Evolutionary conservation across 1,140 invertebrate genomes (phyloP), one percentile per base, ranked within the genome.

Genomic region (Medauroidea extradentata): DNA sequence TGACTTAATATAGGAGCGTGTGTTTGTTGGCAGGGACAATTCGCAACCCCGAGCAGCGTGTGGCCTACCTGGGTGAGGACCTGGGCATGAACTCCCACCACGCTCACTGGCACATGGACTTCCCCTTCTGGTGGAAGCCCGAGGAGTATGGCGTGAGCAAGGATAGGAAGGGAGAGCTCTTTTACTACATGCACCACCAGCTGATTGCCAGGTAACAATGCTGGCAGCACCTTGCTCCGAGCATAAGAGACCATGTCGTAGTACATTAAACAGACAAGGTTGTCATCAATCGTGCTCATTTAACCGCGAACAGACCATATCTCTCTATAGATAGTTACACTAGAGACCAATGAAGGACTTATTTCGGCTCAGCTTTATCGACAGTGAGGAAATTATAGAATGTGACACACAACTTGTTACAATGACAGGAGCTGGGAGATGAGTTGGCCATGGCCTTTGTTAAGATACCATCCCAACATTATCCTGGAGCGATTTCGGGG

Each of bases 41-140:
- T 34, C 61, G 59, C 52, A 71, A 65, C 52, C 62, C 62, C n/a
- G 67, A 72, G 54, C 65, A 69, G 51, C 57, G 63, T 23, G 62
- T 72, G n/a, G 65, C 66, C 9, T 72, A 70, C 44, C 66, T 71
- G 56, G 63, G 67, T 18, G 71, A 72, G 61, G 71, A 72, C 46
- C 65, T 72, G 50, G 72, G 71, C 13, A 67, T 74, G 63, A 73
- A 73, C 57, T 57, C 65, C 53, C 71, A 74, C 52, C 71, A 73
- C 57, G 67, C 64, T 65, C 70, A 73, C 53, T 66, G 68, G 57
- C 65, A 71, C 56, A 53, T 71, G 43, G 65, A 69, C 41, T 68
- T 63, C 21, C 66, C 70, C 5, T 67, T 70, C 61, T 71, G 71
- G 69, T 49, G 57, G 41, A 49, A 50, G 13, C 27, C 38, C 13